These are phyloP conservation scores for Cactoblastis cactorum DNA, from an alignment of 2,888 invertebrate species.

Conservation along the genomic window DNA sequence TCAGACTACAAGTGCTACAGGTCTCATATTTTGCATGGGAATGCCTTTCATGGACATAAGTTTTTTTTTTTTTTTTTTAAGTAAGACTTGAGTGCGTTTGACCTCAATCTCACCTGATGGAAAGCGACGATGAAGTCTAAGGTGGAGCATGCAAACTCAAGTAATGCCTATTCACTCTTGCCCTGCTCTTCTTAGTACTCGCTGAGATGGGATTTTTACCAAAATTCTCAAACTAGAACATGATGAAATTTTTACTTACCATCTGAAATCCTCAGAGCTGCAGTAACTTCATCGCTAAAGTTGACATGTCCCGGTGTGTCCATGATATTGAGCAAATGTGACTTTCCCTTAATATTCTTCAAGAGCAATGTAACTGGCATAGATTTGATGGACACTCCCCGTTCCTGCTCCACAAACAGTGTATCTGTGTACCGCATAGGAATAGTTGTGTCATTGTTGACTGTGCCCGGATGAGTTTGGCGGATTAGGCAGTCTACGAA, in stretches of 20 bases:
- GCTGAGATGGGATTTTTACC: no score
- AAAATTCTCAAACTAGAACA: no score
- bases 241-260: conserved; percentile 45
- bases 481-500: conserved; percentile 97
- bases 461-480: conserved; percentile 96
- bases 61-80: no score
- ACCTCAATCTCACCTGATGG: no score
- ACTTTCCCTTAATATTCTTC: conserved; percentile 96
- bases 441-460: conserved; percentile 85
- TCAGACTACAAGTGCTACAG: no score
- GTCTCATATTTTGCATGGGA: no score
- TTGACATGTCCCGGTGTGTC: conserved; percentile 99
- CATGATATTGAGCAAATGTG: conserved; percentile 97
- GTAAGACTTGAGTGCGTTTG: no score
- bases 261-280: conserved; percentile 93
- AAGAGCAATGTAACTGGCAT: conserved; percentile 96
- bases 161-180: no score
- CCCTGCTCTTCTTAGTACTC: no score
- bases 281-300: conserved; percentile 99
- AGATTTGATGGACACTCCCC: conserved; percentile 98
- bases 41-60: no score
- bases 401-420: conserved; percentile 96
- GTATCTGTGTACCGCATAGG: conserved; percentile 96
- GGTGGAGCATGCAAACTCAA: no score
- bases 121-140: no score